Conservation (phyloP, 2,797 vertebrate species). For the Zalophus californianus region DNA sequence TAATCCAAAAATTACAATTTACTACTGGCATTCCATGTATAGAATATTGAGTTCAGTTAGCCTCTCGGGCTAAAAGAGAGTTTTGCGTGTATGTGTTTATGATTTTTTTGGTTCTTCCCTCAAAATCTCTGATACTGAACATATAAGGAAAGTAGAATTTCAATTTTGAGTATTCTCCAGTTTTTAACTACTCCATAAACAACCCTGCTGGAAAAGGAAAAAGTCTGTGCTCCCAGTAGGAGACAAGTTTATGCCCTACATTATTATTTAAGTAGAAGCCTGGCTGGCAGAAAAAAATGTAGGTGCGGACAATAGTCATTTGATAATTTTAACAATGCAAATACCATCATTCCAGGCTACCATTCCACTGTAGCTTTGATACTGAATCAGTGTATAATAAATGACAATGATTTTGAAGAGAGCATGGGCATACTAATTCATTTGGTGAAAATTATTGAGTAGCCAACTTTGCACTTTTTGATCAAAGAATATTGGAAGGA, state of each 20-base stretch:
- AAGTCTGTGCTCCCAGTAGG: not conserved
- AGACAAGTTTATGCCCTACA: not conserved
- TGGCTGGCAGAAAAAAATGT: not conserved
- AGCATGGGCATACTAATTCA: not conserved
- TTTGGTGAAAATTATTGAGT: not conserved
- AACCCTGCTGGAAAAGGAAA: not conserved
- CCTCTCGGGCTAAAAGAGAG: not conserved
- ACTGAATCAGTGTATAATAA: not conserved
- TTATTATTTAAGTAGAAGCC: not conserved
- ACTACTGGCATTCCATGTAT: not conserved
- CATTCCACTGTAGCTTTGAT: not conserved
- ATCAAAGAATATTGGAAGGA: not conserved
- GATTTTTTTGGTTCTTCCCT: not conserved
- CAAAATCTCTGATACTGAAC: not conserved
- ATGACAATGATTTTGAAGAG: not conserved
- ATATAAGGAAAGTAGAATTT: not conserved
- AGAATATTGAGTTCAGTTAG: constrained; percentile 12
- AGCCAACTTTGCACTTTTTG: not conserved
- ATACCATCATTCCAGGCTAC: not conserved
- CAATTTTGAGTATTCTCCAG: not conserved
- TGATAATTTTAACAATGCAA: not conserved
- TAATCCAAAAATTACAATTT: not conserved
- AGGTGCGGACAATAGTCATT: not conserved
- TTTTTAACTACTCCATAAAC: not conserved
- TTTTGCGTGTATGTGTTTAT: not conserved